Conservation (phyloP, 1,140 invertebrate species). For the Halyomorpha halys region DNA sequence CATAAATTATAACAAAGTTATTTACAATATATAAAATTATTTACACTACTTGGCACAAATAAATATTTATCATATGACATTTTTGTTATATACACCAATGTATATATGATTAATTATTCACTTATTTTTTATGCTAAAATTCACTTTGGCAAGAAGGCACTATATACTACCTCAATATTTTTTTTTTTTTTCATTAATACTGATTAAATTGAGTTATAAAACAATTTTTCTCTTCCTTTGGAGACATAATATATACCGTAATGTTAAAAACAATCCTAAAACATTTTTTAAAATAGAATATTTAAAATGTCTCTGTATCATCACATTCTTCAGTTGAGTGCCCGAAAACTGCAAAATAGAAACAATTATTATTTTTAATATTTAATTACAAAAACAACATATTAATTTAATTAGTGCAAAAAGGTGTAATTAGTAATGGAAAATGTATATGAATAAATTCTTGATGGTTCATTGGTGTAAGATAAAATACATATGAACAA, state of each 20-base stretch:
- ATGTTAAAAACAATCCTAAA: background rate
- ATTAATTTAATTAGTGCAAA: background rate
- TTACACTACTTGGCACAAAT: conserved; percentile 7
- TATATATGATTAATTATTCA: background rate
- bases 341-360: conserved; percentile 57
- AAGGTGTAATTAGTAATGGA: background rate
- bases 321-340: conserved; percentile 68
- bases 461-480: too few relatives aligned
- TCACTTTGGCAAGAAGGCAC: conserved; percentile 9
- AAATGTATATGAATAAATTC: too few relatives aligned
- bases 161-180: background rate
- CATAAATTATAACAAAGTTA: background rate
- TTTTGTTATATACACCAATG: conserved; percentile 3
- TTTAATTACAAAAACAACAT: background rate
- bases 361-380: conserved; percentile 17
- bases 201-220: background rate
- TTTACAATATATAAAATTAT: background rate
- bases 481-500: too few relatives aligned
- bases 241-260: background rate
- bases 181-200: background rate
- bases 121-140: background rate
- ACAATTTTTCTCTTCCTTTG: background rate
- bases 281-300: background rate
- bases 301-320: conserved; percentile 69
- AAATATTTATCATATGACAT: background rate